Base-by-base conservation (phyloP, 2,888 invertebrate genomes). In the Cremastinae sp. region DNA sequence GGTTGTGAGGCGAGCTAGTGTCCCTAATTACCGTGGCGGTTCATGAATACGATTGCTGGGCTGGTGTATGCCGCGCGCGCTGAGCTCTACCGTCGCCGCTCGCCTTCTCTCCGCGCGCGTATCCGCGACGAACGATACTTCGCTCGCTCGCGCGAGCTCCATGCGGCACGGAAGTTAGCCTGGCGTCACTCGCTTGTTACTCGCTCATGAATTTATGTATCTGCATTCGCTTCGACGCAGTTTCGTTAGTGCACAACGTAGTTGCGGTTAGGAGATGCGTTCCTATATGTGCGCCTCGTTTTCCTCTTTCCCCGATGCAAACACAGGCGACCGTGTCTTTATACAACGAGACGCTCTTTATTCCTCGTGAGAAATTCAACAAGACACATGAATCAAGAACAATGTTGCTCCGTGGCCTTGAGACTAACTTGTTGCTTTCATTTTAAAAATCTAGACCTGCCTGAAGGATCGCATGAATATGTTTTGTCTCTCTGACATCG, bases 21-120 rank as follows among this genome's bases (percentile, higher is more conserved):
- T 89, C 89, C 89, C 87, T 89, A 89, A 89, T 89, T 89, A 89
- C 89, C 89, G 89, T 89, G 89, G 89, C 88, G 89, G 88, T 88
- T 89, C 89, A 88, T 89, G 89, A 89, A 89, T 89, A 89, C 88
- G 87, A 89, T 88, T 87, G 89, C 89, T 80, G 83, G 81, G 53
- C 39, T 8, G 20, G 61, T 22, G 14, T n/a, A 12, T 61, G 41
- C 22, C 78, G 79, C 28, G 68, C 78, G 79, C 78, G 78, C 70
- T 64, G 78, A 73, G 74, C 56, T 64, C 35, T 43, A 28, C 41
- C 53, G 65, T 65, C 65, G 51, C 65, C 55, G 66, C 61, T 55
- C 72, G 55, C 66, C 55, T 43, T 14, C 58, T 49, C 22, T 14
- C 28, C n/a, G 45, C 66, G 8, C 65, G 53, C 53, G 28, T 41